Base-by-base conservation (phyloP, 1,140 invertebrate genomes). In the Microplitis mediator region DNA sequence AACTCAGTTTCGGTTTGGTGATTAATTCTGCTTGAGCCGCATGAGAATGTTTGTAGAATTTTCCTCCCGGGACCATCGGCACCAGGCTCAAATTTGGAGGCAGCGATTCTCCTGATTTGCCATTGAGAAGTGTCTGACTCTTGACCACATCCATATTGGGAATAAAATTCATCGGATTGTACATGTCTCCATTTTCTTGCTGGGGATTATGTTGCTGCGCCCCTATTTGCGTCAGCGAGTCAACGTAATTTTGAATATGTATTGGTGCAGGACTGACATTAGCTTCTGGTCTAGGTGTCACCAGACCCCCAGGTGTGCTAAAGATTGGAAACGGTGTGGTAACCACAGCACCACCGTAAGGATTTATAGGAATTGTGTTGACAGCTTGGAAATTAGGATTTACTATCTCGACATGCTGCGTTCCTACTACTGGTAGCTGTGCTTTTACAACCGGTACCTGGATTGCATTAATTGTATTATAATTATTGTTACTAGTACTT, bases 141-240 rank as follows among this genome's bases (percentile, higher is more conserved):
- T 82, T 86, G 0, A 87, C 68, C 4, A 86, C 67, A 58, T 87
- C 84, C 31, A 78, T 45, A 70, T 82, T 86, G 11, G 86, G 86
- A 1, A 86, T 75, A 36, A 87, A 87, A 14, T 86, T 83, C 16
- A 87, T 85, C 0, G 86, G 85, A 76, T 87, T 87, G 61, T 78
- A 88, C 0, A 80, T 5, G 4, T 81, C 70, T 6, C 66, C 76
- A 58, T 67, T 67, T 50, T 64, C 16, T 64, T 54, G 9, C 13
- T 50, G n/a, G 23, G 52, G 72, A 73, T 80, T 14, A 35, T 65
- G 4, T n/a, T 82, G 84, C 4, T 82, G 84, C 4, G 78, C 58
- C 0, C 81, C 82, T 2, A 79, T 75, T 60, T 87, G 80, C 0
- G 84, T 84, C 34, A 85, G 58, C 4, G 80, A 79, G 32, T 84